Base-by-base conservation (phyloP, 1,140 invertebrate species). In the Asobara japonica region DNA sequence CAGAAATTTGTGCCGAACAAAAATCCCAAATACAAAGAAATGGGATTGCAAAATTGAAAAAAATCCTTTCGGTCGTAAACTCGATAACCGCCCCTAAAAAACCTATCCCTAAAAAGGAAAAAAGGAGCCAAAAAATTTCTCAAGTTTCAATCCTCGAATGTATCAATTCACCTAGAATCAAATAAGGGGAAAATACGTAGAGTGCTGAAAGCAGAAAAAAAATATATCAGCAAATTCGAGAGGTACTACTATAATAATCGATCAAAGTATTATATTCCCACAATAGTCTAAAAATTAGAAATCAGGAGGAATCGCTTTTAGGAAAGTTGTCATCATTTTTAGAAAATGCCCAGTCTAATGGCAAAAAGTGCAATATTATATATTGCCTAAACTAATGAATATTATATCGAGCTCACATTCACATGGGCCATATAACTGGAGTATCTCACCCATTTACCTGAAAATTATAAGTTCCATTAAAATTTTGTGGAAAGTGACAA, bases 181-280 rank as follows among this genome's bases (percentile, higher is more conserved):
- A 56, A 56, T 25, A 36, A 36, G 11, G 5, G 31, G 22, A 25
- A 25, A 25, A 56, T 27, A 22, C 5, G 11, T 36, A 36, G 11
- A 36, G 5, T 6, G 11, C 11, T 6, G 5, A 6, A 36, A 36
- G 11, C 10, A 56, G 22, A 27, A 27, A 27, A 56, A 27, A 5
- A 27, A 1, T 10, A 27, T 22, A 0, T 3, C 13, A 13, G 51
- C n/a, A 20, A 25, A 41, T 45, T 22, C 65, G 65, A 56, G 51
- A 25, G 51, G 18, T 56, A 56, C 25, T 56, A 56, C 22, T 48
- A 45, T 48, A 68, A 30, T 68, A 22, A 29, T 48, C 65, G 65
- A 68, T 48, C 65, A 25, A 68, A 68, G 36, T 68, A 68, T 68
- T 48, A 18, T 29, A 68, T 48, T 68, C 20, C 51, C 22, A 31